These are phyloP conservation scores for Phania funesta DNA, from an alignment of 2,888 invertebrate genomes.

Conservation along the genomic window DNA sequence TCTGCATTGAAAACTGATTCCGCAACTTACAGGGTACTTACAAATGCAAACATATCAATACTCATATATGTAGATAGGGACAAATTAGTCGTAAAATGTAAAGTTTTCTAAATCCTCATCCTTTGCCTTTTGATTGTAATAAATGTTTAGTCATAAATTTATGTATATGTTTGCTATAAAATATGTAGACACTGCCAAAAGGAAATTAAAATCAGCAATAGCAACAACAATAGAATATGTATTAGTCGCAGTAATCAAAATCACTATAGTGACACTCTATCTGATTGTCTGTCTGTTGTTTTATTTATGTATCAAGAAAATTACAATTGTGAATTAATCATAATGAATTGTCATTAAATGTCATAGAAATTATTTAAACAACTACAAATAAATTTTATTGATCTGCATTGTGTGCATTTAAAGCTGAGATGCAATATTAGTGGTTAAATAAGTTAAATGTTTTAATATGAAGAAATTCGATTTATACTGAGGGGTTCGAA, in stretches of 20 bases:
- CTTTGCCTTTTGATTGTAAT: background rate
- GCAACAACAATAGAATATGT: background rate
- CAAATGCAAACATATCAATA: too few relatives aligned
- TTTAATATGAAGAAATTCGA: too few relatives aligned
- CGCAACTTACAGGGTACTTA: too few relatives aligned
- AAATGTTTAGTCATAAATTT: background rate
- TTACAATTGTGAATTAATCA: background rate
- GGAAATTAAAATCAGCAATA: slow-evolving; percentile 1
- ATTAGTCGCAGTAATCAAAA: background rate
- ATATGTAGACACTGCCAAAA: background rate
- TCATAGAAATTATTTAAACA: slow-evolving; percentile 4
- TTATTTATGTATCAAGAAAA: background rate
- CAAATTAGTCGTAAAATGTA: slow-evolving; percentile 12
- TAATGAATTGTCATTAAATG: slow-evolving; percentile 28
- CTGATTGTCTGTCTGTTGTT: background rate
- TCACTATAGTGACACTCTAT: background rate
- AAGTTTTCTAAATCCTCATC: background rate
- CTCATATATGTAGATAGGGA: background rate
- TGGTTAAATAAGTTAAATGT: background rate
- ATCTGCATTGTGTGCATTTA: background rate
- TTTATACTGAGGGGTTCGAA: too few relatives aligned
- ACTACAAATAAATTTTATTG: background rate
- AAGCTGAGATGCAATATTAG: background rate
- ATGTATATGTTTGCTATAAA: background rate
- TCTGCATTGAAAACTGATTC: too few relatives aligned